Evolutionary conservation across 2,113 vertebrate genomes (phyloP).

Genomic region (Numenius arquata): DNA sequence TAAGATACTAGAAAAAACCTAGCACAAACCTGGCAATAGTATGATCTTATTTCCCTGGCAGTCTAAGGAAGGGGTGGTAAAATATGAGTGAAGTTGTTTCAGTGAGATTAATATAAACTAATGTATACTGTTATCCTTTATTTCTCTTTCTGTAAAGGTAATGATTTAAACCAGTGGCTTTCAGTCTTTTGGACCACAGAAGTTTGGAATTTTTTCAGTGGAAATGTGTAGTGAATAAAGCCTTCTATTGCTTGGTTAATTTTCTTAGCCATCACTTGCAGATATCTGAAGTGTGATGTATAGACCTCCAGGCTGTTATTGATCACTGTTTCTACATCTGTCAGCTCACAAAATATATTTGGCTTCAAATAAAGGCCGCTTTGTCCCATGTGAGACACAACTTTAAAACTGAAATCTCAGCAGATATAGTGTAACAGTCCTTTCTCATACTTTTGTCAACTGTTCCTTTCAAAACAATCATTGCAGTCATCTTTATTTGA

Average conservation of each 20-base stretch:
- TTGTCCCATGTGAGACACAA: not conserved
- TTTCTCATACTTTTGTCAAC: not conserved
- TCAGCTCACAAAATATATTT: not conserved
- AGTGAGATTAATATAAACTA: not conserved
- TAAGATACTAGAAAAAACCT: not conserved
- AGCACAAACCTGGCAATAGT: not conserved
- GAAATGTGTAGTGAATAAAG: not conserved
- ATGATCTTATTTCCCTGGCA: not conserved
- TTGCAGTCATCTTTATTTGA: not conserved
- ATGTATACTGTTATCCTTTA: not conserved
- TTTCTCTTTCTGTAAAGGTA: not conserved
- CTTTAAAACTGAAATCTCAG: not conserved
- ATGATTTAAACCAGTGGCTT: not conserved
- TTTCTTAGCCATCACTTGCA: not conserved
- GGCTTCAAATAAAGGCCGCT: not conserved
- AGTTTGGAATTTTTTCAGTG: not conserved
- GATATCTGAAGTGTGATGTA: not conserved
- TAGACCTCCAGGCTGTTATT: slow-evolving; percentile 15
- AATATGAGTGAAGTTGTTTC: not conserved
- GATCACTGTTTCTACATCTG: not conserved
- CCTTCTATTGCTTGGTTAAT: not conserved
- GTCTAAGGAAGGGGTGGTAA: not conserved
- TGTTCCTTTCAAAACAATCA: not conserved
- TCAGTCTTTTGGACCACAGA: not conserved
- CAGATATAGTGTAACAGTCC: not conserved